Base-by-base conservation (phyloP, 1,140 invertebrate species). In the Zaprionus camerounensis region DNA sequence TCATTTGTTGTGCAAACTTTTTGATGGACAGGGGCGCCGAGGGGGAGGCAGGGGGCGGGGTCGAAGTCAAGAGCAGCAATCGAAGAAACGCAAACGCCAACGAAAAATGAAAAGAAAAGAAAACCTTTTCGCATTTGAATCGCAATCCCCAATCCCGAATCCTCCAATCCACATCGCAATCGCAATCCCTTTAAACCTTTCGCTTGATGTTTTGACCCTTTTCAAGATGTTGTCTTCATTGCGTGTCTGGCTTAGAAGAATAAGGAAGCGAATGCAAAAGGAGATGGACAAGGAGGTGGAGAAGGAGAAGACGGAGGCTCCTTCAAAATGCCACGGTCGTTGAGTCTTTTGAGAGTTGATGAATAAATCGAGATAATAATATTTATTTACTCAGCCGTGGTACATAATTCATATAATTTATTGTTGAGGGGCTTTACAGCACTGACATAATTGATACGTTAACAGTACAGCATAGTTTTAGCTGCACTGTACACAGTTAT, bases 141-240 rank as follows among this genome's bases (percentile, higher is more conserved):
- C 66, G 68, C 63, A 74, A 68, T 67, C 62, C 76, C 66, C 41
- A 69, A 56, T 69, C 71, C 44, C 38, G 53, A 57, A 57, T 65
- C 69, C 62, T 62, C 63, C 51, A 80, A 61, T 46, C 9, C 20
- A 24, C 63, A 64, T 75, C 72, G 28, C 51, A 56, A 64, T 57
- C 72, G 56, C 68, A 71, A 71, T 71, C 73, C 73, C 76, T 75
- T 46, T 67, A 67, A 28, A 24, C 78, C 56, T 72, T 79, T 57
- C 69, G 75, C 70, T 82, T 88, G 85, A 84, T 83, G 78, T 87
- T 80, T 88, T 88, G 84, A 88, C 84, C 84, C 85, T 88, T 88
- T 88, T 88, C 84, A 88, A 88, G 84, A 88, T 88, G 84, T 88
- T 88, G 84, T 88, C 84, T 88, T 88, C 81, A 88, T 88, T 88